Base-by-base conservation (phyloP, 2,797 vertebrate genomes). In the Sus cebifrons region DNA sequence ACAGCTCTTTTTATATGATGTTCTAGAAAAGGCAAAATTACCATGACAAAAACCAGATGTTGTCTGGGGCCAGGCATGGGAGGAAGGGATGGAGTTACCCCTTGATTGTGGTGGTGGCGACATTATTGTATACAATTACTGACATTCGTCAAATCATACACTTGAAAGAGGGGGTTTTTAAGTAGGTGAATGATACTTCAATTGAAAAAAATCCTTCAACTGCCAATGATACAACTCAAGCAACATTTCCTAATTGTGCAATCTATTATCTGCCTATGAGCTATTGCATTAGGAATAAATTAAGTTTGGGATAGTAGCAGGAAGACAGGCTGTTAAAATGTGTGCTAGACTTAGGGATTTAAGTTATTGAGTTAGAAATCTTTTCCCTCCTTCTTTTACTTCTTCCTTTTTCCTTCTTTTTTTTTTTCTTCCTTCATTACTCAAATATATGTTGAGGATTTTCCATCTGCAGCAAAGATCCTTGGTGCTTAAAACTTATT, bases 1-100 rank as follows among this genome's bases (percentile, higher is more conserved):
- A 75, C 29, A 25, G 36, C 56, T 89, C 64, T 32, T 94, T 91
- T 79, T 8, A 64, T 83, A 95, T 52, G 62, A 91, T 15, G 78
- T 56, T 95, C 16, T 60, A 83, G 54, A 60, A 96, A 90, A 96
- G 44, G 68, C 3, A 89, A 91, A 95, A 67, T 78, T 70, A 70
- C 81, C 86, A 83, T 73, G 77, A 92, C 25, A 58, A 44, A 91
- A 90, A 87, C 1, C 44, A 87, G 67, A 95, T 79, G 18, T 56
- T 95, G 67, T 15, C 70, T 40, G 25, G 52, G 58, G 58, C 52
- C 56, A 88, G 25, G 58, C n/a, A 12, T 58, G 32, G 32, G 32
- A 91, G 49, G n/a, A 92, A 84, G 32, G 10, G 32, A 93, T 90
- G 49, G 23, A 88, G 29, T 60, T 95, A 67, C 44, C 44, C 9